A percentile compares a stretch with the other conserved stretches of the same genome.
These are phyloP conservation scores for Schizopygopsis malacanthus DNA, from an alignment of 2,797 vertebrate species.

Conservation along the genomic window DNA sequence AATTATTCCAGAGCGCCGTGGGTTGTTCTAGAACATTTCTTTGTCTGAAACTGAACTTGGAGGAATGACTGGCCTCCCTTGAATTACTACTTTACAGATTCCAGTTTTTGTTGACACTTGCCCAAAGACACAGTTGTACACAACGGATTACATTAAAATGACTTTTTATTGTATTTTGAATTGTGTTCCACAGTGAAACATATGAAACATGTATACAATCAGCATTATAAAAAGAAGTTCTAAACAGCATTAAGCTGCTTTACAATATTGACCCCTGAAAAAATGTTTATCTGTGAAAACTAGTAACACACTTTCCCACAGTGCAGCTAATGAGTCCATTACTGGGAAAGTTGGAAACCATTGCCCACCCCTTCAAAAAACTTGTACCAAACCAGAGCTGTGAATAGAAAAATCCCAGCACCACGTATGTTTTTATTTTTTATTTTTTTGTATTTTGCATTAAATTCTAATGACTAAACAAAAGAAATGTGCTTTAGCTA, in stretches of 20 bases:
- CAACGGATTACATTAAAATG: neutral
- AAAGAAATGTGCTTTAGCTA: neutral
- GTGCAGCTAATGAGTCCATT: neutral
- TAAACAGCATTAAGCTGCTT: neutral
- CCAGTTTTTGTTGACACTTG: neutral
- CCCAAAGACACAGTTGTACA: neutral
- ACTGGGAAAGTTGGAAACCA: constrained; percentile 3
- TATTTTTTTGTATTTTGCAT: neutral
- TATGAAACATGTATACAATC: constrained; percentile 15
- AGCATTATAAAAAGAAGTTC: neutral
- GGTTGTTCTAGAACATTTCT: neutral
- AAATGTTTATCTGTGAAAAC: neutral
- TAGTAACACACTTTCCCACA: neutral
- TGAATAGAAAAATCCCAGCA: constrained; percentile 21
- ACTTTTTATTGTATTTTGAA: constrained; percentile 31
- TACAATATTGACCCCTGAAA: constrained; percentile 8
- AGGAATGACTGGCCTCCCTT: neutral
- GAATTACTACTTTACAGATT: neutral
- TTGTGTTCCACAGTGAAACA: constrained; percentile 9
- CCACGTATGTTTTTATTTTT: neutral
- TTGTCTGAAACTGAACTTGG: neutral
- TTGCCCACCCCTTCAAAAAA: neutral
- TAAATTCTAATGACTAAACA: neutral
- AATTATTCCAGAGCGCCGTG: neutral
- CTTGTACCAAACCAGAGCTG: neutral